Percentiles rank a stretch among this genome's conserved stretches.
Evolutionary conservation across 2,797 vertebrate species (phyloP).

Genomic region (Anableps anableps): DNA sequence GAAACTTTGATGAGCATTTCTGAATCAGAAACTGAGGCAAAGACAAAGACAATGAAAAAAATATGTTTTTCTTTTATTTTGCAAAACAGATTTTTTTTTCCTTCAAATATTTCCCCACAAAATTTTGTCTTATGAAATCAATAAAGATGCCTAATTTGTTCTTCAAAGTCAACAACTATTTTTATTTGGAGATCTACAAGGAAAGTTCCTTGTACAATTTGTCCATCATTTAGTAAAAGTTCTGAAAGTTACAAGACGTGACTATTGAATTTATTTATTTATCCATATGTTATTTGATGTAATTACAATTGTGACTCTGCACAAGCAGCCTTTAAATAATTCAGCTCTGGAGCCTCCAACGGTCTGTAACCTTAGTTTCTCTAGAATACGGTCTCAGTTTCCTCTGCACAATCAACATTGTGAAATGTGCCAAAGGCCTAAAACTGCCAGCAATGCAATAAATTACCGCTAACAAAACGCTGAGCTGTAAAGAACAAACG

Average conservation of each 20-base stretch:
- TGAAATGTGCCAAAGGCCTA: accelerated
- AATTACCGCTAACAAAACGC: neutral
- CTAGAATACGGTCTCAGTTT: neutral
- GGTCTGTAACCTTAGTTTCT: neutral
- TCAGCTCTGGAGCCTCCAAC: neutral
- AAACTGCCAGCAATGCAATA: neutral
- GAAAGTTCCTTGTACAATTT: neutral
- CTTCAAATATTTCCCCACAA: neutral
- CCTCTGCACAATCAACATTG: neutral
- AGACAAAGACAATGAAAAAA: neutral
- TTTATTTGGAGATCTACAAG: neutral
- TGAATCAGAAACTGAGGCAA: neutral
- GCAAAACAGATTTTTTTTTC: neutral
- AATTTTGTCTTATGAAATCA: neutral
- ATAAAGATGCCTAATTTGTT: neutral
- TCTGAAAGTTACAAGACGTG: neutral
- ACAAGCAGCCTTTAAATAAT: neutral
- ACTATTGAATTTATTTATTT: neutral
- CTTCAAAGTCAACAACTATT: neutral
- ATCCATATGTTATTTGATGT: neutral
- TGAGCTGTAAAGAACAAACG: neutral
- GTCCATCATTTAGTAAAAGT: neutral
- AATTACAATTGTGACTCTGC: neutral
- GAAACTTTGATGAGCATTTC: neutral
- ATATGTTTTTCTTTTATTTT: neutral